A percentile compares a stretch with the other conserved stretches of the same genome.
These are phyloP conservation scores for Hermaeophaga mercurialis DNA, from an alignment of 2,888 invertebrate species.

Conservation along the genomic window DNA sequence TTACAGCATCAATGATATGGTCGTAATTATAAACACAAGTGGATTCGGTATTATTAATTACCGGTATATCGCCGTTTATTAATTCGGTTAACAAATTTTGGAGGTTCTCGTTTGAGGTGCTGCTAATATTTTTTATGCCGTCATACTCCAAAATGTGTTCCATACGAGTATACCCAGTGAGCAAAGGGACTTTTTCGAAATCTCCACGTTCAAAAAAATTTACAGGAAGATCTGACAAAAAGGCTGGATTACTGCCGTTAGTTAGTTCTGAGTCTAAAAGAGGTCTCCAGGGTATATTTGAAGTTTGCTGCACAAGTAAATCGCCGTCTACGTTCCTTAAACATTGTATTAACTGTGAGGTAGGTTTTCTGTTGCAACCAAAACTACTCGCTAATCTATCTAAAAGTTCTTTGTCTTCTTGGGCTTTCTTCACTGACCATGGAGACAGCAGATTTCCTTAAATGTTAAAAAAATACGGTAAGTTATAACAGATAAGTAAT, in stretches of 20 bases:
- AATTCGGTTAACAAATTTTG: constrained; percentile 66
- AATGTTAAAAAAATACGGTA: constrained; percentile 24
- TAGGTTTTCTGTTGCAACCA: constrained; percentile 71
- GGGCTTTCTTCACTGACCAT: constrained; percentile 66
- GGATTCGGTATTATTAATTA: constrained; percentile 61
- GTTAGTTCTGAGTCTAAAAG: constrained; percentile 74
- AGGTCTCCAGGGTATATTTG: constrained; percentile 71
- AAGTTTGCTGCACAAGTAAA: constrained; percentile 64
- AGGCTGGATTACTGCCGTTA: constrained; percentile 65
- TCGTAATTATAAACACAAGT: constrained; percentile 64
- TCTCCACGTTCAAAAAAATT: constrained; percentile 66
- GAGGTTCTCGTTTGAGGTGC: constrained; percentile 60
- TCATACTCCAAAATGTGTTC: constrained; percentile 72
- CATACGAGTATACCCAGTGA: constrained; percentile 78
- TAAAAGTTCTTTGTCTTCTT: constrained; percentile 66
- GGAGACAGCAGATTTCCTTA: constrained; percentile 61
- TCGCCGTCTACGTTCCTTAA: constrained; percentile 67
- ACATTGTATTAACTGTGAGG: constrained; percentile 70
- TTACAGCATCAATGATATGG: constrained; percentile 72
- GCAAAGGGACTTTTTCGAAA: constrained; percentile 70
- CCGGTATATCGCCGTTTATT: constrained; percentile 65
- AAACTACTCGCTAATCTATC: constrained; percentile 70
- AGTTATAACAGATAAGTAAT: too few relatives aligned
- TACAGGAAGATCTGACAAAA: constrained; percentile 71
- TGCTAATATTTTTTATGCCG: constrained; percentile 64